Base-by-base conservation (phyloP, 2,113 vertebrate species). In the Empidonax traillii region DNA sequence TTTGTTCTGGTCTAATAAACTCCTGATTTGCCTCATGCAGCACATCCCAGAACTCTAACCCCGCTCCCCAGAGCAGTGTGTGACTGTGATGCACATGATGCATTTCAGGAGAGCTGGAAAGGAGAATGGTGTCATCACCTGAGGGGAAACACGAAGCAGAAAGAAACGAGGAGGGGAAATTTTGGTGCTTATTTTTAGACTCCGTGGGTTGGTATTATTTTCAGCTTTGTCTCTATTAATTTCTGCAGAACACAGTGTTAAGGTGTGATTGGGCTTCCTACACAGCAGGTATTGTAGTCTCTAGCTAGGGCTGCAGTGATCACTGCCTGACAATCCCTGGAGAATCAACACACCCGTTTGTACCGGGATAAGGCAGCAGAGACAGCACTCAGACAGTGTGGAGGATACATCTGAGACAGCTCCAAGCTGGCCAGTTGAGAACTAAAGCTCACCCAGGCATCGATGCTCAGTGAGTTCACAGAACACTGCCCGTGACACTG, bases 141-240 rank as follows among this genome's bases (percentile, higher is more conserved):
- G 77, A 93, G 88, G 78, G 95, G 95, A 96, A 97, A 91, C 83
- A 87, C 92, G 89, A 91, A 86, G 93, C 91, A 95, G 90, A 96
- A 80, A 96, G 96, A 83, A 94, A 80, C 37, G 37, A 92, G 94
- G 97, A 96, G 91, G 96, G 96, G 96, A 96, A 97, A 96, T 95
- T 97, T 96, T 33, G 23, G 37, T 89, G 67, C 89, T 90, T 97
- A 96, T 97, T 97, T 96, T 97, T 97, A 97, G 96, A 92, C 62
- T 94, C 72, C 7, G 95, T 96, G 96, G 96, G 97, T 93, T 94
- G 93, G 89, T 94, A 92, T 94, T 97, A 87, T 95, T 94, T 96
- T 95, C 92, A 85, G 85, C 89, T 85, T 92, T 88, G 59, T 93
- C 80, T 94, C 15, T 92, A 93, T 94, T 96, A 86, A 94, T 91